Percentiles rank a stretch among this genome's conserved stretches.
phyloP scores from a whole-genome alignment of 2,797 vertebrate genomes.

The Spea hammondii region DNA sequence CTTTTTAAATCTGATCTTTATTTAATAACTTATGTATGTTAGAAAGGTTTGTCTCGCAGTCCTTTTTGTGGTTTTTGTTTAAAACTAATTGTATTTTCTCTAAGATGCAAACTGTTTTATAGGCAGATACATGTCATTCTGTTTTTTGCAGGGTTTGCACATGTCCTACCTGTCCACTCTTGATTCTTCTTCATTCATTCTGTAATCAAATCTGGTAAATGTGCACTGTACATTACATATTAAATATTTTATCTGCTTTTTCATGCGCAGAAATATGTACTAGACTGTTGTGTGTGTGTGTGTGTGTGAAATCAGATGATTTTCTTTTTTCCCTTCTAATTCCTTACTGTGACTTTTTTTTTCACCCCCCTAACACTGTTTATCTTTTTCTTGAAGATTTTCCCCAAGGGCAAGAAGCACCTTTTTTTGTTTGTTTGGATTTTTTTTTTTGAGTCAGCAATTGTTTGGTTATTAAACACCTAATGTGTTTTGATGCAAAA shows the following conservation, averaged over 20 bases:
- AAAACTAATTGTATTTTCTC: constrained; percentile 74
- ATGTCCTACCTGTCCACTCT: constrained; percentile 74
- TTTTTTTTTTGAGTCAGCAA: no score
- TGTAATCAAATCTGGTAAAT: constrained; percentile 76
- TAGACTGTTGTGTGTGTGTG: constrained; percentile 69
- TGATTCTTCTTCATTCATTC: constrained; percentile 75
- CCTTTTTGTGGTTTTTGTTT: constrained; percentile 77
- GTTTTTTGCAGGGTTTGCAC: constrained; percentile 77
- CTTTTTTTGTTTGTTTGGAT: no score
- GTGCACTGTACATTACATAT: constrained; percentile 74
- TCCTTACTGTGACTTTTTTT: constrained; percentile 20
- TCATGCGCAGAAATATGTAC: constrained; percentile 73
- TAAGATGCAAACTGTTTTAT: constrained; percentile 67
- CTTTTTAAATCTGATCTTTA: constrained; percentile 81
- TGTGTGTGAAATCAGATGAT: constrained; percentile 56
- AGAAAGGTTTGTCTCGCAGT: constrained; percentile 77
- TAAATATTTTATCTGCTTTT: constrained; percentile 84
- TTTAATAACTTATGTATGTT: constrained; percentile 89
- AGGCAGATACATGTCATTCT: constrained; percentile 73
- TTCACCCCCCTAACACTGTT: background rate
- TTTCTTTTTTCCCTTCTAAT: constrained; percentile 4
- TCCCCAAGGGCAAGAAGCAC: no score
- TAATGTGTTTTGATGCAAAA: no score
- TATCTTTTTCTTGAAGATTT: no score
- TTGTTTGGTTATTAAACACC: no score